Conservation (phyloP, 2,113 vertebrate genomes). For the Pteronura brasiliensis region DNA sequence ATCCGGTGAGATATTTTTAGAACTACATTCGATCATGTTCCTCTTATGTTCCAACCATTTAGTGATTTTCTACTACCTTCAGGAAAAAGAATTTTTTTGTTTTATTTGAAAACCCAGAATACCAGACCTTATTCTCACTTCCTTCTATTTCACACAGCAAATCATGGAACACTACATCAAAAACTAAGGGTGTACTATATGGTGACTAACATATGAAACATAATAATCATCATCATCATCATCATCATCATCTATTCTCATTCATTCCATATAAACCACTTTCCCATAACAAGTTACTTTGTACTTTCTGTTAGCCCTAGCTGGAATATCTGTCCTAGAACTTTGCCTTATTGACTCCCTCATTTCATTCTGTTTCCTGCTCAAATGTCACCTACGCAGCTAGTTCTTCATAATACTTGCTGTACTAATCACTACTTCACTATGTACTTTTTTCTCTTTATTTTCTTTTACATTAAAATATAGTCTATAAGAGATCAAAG, state of each 20-base stretch:
- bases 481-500: not conserved
- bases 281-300: not conserved
- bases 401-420: not conserved
- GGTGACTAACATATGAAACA: too few species aligned
- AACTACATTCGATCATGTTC: not conserved
- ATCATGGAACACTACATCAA: too few species aligned
- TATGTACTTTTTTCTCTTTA: too few species aligned
- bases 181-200: too few species aligned
- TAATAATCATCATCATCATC: too few species aligned
- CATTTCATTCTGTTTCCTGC: not conserved
- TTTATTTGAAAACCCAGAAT: not conserved
- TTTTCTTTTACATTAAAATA: not conserved
- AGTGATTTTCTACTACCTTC: not conserved
- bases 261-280: not conserved
- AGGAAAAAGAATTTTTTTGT: not conserved
- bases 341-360: not conserved
- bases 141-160: not conserved
- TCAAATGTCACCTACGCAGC: not conserved
- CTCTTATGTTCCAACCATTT: not conserved
- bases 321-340: not conserved
- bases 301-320: not conserved
- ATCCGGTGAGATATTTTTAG: not conserved
- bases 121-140: not conserved
- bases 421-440: not conserved
- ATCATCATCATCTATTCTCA: not conserved